Evolutionary conservation across 2,888 invertebrate genomes (phyloP).

Genomic region (Agrochola macilenta): DNA sequence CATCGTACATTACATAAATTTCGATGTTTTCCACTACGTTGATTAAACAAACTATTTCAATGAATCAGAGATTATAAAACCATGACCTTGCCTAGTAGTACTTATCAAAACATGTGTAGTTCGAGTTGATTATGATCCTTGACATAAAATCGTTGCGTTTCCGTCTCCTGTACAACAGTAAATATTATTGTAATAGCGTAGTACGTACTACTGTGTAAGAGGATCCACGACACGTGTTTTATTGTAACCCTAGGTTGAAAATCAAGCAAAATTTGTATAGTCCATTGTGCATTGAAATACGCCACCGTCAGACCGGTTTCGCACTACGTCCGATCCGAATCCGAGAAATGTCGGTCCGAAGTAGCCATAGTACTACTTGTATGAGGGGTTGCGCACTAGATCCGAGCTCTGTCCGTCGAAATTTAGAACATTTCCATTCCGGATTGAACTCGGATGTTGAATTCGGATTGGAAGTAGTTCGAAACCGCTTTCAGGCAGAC

Average conservation of each 20-base stretch:
- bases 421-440: too few species aligned
- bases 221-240: not conserved
- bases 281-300: not conserved
- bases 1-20: constrained; percentile 26
- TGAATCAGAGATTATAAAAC: constrained; percentile 31
- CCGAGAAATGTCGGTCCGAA: too few species aligned
- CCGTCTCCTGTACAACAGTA: constrained; percentile 25
- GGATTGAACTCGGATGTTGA: too few species aligned
- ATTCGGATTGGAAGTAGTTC: too few species aligned
- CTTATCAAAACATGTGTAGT: constrained; percentile 37
- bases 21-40: constrained; percentile 41
- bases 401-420: too few species aligned
- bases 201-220: not conserved
- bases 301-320: not conserved
- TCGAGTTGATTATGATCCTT: constrained; percentile 35
- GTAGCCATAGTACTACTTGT: too few species aligned
- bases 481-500: too few species aligned
- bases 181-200: constrained; percentile 24
- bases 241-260: not conserved
- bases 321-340: too few species aligned
- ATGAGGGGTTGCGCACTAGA: too few species aligned
- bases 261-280: not conserved
- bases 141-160: constrained; percentile 37
- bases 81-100: constrained; percentile 73
- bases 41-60: constrained; percentile 15